phyloP scores from a whole-genome alignment of 1,140 invertebrate genomes.

The Brachionus rubens region DNA sequence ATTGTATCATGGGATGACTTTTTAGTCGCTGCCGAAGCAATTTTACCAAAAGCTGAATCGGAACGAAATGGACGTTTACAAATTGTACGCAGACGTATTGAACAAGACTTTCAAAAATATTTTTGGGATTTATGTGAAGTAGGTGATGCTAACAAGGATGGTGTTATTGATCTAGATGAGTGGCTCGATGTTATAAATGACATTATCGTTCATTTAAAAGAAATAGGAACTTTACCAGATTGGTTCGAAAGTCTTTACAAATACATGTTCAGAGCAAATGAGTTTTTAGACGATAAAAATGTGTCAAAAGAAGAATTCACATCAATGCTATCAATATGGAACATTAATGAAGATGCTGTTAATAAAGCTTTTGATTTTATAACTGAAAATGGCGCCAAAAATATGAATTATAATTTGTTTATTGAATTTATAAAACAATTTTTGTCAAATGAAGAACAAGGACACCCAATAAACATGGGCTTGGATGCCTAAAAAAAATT shows the following conservation, averaged over 20 bases:
- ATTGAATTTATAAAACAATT: slow-evolving; percentile 44
- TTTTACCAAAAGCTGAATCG: slow-evolving; percentile 33
- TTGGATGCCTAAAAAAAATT: slow-evolving; percentile 33
- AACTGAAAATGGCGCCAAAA: slow-evolving; percentile 40
- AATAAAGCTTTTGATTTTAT: slow-evolving; percentile 45
- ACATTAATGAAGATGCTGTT: slow-evolving; percentile 26
- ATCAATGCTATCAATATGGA: slow-evolving; percentile 32
- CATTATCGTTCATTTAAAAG: slow-evolving; percentile 31
- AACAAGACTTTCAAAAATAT: slow-evolving; percentile 47
- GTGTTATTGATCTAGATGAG: slow-evolving; percentile 45
- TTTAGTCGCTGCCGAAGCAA: slow-evolving; percentile 38
- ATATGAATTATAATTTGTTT: slow-evolving; percentile 45
- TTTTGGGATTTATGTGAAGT: slow-evolving; percentile 47
- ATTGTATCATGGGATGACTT: slow-evolving; percentile 41
- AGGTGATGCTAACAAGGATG: slow-evolving; percentile 46
- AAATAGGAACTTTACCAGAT: slow-evolving; percentile 25
- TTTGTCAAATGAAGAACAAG: slow-evolving; percentile 25
- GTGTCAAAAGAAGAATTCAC: slow-evolving; percentile 42
- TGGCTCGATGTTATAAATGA: slow-evolving; percentile 48
- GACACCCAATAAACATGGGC: slow-evolving; percentile 35
- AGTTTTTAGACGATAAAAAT: slow-evolving; percentile 45
- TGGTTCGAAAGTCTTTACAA: slow-evolving; percentile 47
- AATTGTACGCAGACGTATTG: slow-evolving; percentile 36
- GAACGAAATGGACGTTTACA: slow-evolving; percentile 36
- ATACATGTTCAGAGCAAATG: slow-evolving; percentile 23